Base-by-base conservation (phyloP, 1,140 invertebrate species). In the Mesaphorura yosii region DNA sequence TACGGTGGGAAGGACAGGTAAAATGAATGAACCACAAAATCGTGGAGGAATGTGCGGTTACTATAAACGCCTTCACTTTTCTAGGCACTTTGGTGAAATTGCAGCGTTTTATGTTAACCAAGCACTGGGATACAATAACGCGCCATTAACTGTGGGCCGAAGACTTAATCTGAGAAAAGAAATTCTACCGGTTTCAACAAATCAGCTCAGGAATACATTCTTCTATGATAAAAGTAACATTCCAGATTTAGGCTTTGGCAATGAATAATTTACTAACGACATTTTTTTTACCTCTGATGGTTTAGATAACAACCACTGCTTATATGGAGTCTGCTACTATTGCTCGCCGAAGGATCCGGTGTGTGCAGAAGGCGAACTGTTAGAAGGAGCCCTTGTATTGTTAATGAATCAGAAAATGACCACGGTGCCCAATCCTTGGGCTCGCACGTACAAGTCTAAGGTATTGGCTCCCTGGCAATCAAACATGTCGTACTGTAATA, bases 31-130 rank as follows among this genome's bases (percentile, higher is more conserved):
- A n/a, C n/a, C n/a, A n/a, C n/a, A n/a, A n/a, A n/a, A n/a, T n/a
- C n/a, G n/a, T n/a, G n/a, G n/a, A n/a, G n/a, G n/a, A n/a, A n/a
- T n/a, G n/a, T n/a, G n/a, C n/a, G n/a, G n/a, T n/a, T n/a, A n/a
- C n/a, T n/a, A n/a, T n/a, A n/a, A n/a, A n/a, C n/a, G n/a, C n/a
- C n/a, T n/a, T n/a, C n/a, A n/a, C n/a, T n/a, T n/a, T n/a, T n/a
- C n/a, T n/a, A 73, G 90, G 12, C 88, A 93, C 66, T 86, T 86
- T 70, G 88, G 86, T n/a, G 91, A 96, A 76, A 82, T 94, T n/a
- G 82, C 86, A 62, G 84, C 84, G n/a, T 94, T 93, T 72, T 88
- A 92, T 71, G 72, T 94, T 53, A 83, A 82, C 42, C 79, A 82
- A 48, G 69, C 92, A 20, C 68, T 95, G 17, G 80, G 82, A 48